Conservation (phyloP, 2,888 invertebrate genomes). For the Microchrysa polita region DNA sequence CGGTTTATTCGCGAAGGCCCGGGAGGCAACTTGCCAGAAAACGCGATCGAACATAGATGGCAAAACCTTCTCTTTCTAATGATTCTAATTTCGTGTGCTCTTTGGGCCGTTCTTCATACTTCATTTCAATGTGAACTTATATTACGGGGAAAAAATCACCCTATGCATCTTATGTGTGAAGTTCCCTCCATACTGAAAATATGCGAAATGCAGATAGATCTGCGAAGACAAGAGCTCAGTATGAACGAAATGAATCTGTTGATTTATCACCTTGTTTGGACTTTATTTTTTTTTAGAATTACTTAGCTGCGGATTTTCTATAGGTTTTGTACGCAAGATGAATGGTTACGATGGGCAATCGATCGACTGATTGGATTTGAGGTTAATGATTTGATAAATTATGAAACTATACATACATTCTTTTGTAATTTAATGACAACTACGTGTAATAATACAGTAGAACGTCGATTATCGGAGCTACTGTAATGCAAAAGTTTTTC, state of each 20-base stretch:
- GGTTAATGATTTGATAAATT: conserved; percentile 24
- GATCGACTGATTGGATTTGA: conserved; percentile 7
- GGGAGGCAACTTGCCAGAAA: too few species aligned
- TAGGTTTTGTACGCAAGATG: conserved; percentile 14
- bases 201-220: neutral
- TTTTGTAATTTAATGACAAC: conserved; percentile 28
- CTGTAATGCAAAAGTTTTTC: too few species aligned
- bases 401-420: conserved; percentile 37
- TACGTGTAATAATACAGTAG: neutral
- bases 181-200: too few species aligned
- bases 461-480: too few species aligned
- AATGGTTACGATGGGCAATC: conserved; percentile 1
- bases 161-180: neutral
- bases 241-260: conserved; percentile 19
- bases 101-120: too few species aligned
- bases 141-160: neutral
- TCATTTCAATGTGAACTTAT: too few species aligned
- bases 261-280: conserved; percentile 40
- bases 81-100: too few species aligned
- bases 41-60: too few species aligned
- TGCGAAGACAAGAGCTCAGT: neutral
- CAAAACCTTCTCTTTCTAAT: too few species aligned
- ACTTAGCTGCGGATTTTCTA: conserved; percentile 2
- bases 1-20: too few species aligned
- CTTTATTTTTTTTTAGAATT: conserved; percentile 22